These are phyloP conservation scores for Carettochelys insculpta DNA, from an alignment of 2,113 vertebrate genomes.

Conservation along the genomic window DNA sequence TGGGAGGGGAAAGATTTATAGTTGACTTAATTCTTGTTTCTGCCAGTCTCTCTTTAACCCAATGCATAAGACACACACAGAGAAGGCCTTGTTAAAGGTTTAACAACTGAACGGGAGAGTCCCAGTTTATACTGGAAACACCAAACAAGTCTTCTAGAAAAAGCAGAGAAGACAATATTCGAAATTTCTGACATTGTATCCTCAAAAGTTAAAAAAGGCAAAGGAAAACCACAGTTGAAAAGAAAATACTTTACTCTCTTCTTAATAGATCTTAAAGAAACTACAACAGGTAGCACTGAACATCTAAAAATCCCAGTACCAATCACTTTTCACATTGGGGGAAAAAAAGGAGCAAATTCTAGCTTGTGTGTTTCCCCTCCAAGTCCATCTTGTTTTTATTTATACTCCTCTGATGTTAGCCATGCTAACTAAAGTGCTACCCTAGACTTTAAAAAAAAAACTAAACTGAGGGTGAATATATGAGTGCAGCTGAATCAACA, in stretches of 20 bases:
- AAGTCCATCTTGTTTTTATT: neutral
- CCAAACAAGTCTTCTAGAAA: neutral
- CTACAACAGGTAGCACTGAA: neutral
- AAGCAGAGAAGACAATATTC: neutral
- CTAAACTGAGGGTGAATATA: neutral
- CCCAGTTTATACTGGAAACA: neutral
- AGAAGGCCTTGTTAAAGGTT: neutral
- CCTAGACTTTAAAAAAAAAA: neutral
- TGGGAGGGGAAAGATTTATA: too few relatives aligned
- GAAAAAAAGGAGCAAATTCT: neutral
- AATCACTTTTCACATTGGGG: neutral
- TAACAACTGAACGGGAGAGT: neutral
- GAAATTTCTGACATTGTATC: neutral
- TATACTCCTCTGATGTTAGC: neutral
- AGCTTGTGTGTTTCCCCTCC: neutral
- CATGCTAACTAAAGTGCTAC: neutral
- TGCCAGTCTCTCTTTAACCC: too few relatives aligned
- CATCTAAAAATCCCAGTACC: neutral
- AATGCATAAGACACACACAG: neutral
- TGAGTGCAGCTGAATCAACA: neutral
- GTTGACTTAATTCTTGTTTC: too few relatives aligned
- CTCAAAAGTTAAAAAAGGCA: neutral
- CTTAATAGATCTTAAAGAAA: neutral
- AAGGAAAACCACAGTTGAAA: neutral
- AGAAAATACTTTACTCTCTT: neutral